Evolutionary conservation across 2,888 invertebrate genomes (phyloP).

Genomic region (Odontomyia ornata): DNA sequence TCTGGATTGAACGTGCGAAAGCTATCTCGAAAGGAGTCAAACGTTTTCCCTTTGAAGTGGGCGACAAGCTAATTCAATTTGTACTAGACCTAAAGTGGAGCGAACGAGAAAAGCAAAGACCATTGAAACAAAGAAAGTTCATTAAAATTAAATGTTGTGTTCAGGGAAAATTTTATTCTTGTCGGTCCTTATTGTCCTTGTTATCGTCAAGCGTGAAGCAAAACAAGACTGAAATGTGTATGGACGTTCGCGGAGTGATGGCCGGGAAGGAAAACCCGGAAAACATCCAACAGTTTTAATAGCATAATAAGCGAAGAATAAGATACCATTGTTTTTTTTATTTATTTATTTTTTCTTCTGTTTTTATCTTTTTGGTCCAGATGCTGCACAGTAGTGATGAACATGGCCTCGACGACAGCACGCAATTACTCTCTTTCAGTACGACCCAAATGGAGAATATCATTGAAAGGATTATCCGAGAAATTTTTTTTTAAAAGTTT

Average conservation of each 20-base stretch:
- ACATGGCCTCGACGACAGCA: neutral
- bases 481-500: conserved; percentile 29
- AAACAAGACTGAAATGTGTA: neutral
- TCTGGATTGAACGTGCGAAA: neutral
- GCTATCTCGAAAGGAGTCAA: conserved; percentile 22
- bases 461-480: conserved; percentile 32
- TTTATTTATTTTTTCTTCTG: neutral
- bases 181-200: neutral
- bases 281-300: conserved; percentile 38
- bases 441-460: neutral
- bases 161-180: conserved; percentile 16
- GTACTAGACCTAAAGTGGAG: conserved; percentile 44
- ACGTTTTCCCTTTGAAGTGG: conserved; percentile 39
- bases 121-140: conserved; percentile 43
- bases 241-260: neutral
- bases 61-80: conserved; percentile 44
- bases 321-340: neutral
- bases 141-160: conserved; percentile 41
- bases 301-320: conserved; percentile 35
- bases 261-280: neutral
- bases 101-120: conserved; percentile 38
- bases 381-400: conserved; percentile 11
- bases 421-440: neutral
- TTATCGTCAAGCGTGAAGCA: conserved; percentile 1
- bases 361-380: neutral